A percentile compares a stretch with the other conserved stretches of the same genome.
Evolutionary conservation across 2,888 invertebrate genomes (phyloP).

Genomic region (Pimpla rufipes): DNA sequence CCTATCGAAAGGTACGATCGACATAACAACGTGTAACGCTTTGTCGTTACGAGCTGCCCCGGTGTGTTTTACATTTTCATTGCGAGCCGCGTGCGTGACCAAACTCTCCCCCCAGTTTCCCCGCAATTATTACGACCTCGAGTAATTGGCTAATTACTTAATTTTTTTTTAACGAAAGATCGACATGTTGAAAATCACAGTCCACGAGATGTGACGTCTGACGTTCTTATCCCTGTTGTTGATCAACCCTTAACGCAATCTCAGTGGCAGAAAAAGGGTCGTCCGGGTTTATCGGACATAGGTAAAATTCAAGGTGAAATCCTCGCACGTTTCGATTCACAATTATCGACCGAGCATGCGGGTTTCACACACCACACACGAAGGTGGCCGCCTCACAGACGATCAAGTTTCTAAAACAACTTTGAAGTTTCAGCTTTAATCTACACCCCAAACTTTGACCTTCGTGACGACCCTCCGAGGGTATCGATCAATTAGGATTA

Average conservation of each 20-base stretch:
- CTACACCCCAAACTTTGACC: too few relatives aligned
- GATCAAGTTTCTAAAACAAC: not conserved
- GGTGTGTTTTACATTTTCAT: constrained; percentile 43
- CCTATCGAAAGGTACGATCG: constrained; percentile 50
- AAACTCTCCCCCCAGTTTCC: not conserved
- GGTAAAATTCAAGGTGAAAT: constrained; percentile 63
- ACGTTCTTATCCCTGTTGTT: not conserved
- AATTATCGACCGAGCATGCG: constrained; percentile 57
- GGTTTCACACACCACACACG: not conserved
- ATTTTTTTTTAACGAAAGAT: not conserved
- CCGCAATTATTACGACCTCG: not conserved
- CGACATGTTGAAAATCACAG: not conserved
- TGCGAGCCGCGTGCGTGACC: constrained; percentile 2
- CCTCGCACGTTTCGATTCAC: constrained; percentile 59
- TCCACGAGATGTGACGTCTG: not conserved
- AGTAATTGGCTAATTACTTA: constrained; percentile 1
- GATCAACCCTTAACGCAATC: not conserved
- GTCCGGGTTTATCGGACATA: constrained; percentile 17
- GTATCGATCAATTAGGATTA: too few relatives aligned
- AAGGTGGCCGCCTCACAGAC: not conserved
- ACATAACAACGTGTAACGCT: constrained; percentile 6
- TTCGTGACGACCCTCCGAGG: too few relatives aligned
- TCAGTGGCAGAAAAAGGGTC: constrained; percentile 48
- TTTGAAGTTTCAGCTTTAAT: not conserved
- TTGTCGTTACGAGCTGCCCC: constrained; percentile 1